phyloP scores from a whole-genome alignment of 2,113 vertebrate genomes.

The Corythoichthys haematopterus region DNA sequence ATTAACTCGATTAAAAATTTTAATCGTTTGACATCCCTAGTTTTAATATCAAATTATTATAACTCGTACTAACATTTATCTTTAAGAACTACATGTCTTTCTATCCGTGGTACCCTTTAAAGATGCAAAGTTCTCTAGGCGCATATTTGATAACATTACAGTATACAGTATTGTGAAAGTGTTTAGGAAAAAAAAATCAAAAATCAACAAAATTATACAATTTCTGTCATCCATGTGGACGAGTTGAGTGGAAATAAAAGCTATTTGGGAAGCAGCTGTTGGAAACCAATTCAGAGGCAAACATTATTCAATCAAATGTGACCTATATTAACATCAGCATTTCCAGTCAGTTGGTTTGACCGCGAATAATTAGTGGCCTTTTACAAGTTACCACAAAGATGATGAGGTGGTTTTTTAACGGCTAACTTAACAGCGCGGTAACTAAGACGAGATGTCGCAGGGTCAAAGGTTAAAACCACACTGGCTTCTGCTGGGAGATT shows the following conservation, averaged over 20 bases:
- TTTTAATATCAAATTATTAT: too few relatives aligned
- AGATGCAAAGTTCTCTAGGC: too few relatives aligned
- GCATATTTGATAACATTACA: too few relatives aligned
- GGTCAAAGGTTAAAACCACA: slow-evolving; percentile 15
- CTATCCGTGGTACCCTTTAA: too few relatives aligned
- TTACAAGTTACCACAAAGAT: not conserved
- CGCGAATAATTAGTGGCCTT: not conserved
- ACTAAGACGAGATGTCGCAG: slow-evolving; percentile 4
- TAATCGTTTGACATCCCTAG: too few relatives aligned
- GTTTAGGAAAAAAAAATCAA: not conserved
- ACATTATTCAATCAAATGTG: not conserved
- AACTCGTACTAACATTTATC: too few relatives aligned
- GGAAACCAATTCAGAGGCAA: not conserved
- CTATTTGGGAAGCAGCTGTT: not conserved
- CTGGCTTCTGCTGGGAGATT: slow-evolving; percentile 12
- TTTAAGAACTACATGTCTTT: too few relatives aligned
- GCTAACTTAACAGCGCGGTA: not conserved
- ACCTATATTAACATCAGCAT: not conserved
- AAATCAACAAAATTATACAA: not conserved
- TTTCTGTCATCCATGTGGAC: not conserved
- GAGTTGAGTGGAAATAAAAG: too few relatives aligned
- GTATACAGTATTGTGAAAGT: too few relatives aligned
- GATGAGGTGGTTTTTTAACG: not conserved
- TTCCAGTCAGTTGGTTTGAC: not conserved
- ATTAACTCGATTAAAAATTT: too few relatives aligned